Evolutionary conservation across 2,113 vertebrate species (phyloP), one percentile per base, ranked within the genome.

Genomic region (Sander lucioperca): DNA sequence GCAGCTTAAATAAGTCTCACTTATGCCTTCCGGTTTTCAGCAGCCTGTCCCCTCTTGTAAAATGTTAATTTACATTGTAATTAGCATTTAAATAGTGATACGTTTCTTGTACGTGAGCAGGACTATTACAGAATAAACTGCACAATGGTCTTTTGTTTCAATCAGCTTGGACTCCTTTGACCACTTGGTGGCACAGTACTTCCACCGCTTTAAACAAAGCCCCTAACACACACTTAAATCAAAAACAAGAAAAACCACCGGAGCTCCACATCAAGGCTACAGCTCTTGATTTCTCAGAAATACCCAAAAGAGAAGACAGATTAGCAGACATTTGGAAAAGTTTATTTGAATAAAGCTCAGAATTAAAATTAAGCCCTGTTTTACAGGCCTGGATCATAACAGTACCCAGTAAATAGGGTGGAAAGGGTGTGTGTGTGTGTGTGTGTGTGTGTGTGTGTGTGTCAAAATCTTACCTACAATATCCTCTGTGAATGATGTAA

Each of bases 101-200:
- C 0, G 2, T 47, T 45, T 63, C 33, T 19, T 30, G 25, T 13
- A 43, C 36, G 19, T 47, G 33, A 45, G 57, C 39, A 73, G 23
- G 14, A 7, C 12, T 47, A 2, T 45, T 30, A 27, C 21, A 0
- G 13, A 14, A 18, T 39, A 14, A 0, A 45, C 65, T 73, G 63
- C 62, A 59, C 48, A 18, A 13, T 13, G 23, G 14, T 15, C 19
- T 11, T 54, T 18, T 11, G 21, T 53, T 58, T 59, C 36, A 15
- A 36, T 45, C 48, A 59, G 45, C 18, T 48, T 39, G 5, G 45
- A 12, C 39, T 27, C 10, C 3, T 50, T 11, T 53, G 68, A 59
- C 84, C 92, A 90, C 89, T 78, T 75, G 92, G 74, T 86, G 90
- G 86, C 25, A 45, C 81, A 74, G 74, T 75, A 30, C 74, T 57